Evolutionary conservation across 2,888 invertebrate genomes (phyloP).

Genomic region (Philonicus albiceps): DNA sequence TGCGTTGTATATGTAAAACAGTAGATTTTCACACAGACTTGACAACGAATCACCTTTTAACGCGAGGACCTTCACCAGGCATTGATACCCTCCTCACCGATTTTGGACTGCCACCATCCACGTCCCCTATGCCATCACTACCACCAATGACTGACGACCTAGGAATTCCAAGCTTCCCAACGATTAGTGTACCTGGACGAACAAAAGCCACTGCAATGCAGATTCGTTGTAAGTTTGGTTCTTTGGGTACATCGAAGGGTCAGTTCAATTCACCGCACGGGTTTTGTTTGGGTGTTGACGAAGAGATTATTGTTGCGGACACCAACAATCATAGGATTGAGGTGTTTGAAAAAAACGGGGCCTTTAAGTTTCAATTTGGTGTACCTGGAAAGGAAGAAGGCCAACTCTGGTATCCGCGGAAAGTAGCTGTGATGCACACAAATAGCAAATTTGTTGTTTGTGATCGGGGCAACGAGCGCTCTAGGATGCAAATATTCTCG

Average conservation of each 20-base stretch:
- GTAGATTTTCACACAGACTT: conserved; percentile 64
- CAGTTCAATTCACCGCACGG: conserved; percentile 98
- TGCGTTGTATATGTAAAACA: conserved; percentile 51
- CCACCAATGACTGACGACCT: conserved; percentile 65
- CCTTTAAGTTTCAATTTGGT: conserved; percentile 93
- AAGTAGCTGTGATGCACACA: conserved; percentile 89
- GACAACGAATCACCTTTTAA: conserved; percentile 65
- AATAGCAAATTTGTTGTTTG: conserved; percentile 95
- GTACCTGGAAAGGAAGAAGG: conserved; percentile 95
- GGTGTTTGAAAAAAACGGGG: conserved; percentile 93
- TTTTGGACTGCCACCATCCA: conserved; percentile 69
- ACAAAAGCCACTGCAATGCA: conserved; percentile 86
- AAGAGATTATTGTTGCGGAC: conserved; percentile 95
- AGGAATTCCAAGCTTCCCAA: conserved; percentile 61
- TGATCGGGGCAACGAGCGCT: conserved; percentile 95
- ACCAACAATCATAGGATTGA: conserved; percentile 97
- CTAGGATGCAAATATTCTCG: conserved; percentile 97
- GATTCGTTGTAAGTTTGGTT: conserved; percentile 92
- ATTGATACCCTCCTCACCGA: conserved; percentile 69
- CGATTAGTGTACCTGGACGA: conserved; percentile 69
- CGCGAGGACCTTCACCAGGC: conserved; percentile 70
- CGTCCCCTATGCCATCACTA: conserved; percentile 68
- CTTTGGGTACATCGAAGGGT: conserved; percentile 88
- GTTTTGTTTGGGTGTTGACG: conserved; percentile 92
- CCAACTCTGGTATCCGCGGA: conserved; percentile 95